These are phyloP conservation scores for Choreutis nemorana DNA, from an alignment of 2,888 invertebrate genomes.

Conservation along the genomic window DNA sequence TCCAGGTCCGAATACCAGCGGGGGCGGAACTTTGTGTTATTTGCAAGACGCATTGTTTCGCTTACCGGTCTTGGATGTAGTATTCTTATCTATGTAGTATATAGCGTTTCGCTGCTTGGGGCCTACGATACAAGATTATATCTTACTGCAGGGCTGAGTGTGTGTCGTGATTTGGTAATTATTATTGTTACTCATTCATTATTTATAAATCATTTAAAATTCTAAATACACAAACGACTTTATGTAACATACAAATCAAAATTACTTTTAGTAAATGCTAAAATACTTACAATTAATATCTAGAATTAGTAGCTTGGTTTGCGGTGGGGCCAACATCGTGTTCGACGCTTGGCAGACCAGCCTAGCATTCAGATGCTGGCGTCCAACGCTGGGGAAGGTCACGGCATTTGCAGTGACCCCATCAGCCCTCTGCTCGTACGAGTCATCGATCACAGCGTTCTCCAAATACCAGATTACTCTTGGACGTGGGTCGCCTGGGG, in stretches of 20 bases:
- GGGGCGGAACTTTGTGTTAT: too few relatives aligned
- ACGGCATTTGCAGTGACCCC: constrained; percentile 80
- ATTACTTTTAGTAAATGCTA: neutral
- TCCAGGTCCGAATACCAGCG: too few relatives aligned
- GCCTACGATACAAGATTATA: too few relatives aligned
- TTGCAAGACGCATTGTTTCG: too few relatives aligned
- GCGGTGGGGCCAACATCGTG: constrained; percentile 81
- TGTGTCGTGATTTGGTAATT: too few relatives aligned
- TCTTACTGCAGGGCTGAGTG: too few relatives aligned
- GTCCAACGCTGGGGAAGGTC: constrained; percentile 79
- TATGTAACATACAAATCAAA: neutral
- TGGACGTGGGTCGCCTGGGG: constrained; percentile 77
- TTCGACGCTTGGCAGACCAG: constrained; percentile 90
- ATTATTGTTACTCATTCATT: too few relatives aligned
- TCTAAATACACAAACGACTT: too few relatives aligned
- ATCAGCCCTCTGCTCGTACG: constrained; percentile 73
- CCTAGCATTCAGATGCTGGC: constrained; percentile 83
- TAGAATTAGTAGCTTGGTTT: constrained; percentile 78
- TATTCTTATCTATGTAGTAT: too few relatives aligned
- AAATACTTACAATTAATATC: constrained; percentile 84
- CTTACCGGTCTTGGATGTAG: too few relatives aligned
- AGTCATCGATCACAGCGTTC: constrained; percentile 84
- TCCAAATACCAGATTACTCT: constrained; percentile 86
- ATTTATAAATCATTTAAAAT: too few relatives aligned
- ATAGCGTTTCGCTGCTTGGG: too few relatives aligned